Conservation (phyloP, 2,888 invertebrate genomes). For the Hofmannophila pseudospretella region DNA sequence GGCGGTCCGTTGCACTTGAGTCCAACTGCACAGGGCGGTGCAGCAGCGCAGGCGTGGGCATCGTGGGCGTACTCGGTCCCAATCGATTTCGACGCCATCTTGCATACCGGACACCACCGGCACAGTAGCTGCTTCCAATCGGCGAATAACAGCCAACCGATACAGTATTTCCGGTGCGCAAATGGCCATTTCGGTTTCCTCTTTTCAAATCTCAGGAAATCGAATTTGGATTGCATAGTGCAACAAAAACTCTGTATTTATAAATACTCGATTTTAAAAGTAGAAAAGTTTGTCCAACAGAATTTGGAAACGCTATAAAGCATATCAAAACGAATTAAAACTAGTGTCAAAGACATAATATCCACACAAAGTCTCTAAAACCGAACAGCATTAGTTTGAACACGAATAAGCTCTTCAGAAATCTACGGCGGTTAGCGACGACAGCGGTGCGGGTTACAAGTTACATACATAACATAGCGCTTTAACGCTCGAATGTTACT, state of each 20-base stretch:
- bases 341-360: conserved; percentile 39
- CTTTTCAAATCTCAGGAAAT: conserved; percentile 9
- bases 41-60: conserved; percentile 68
- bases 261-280: too few species aligned
- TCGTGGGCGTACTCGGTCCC: conserved; percentile 60
- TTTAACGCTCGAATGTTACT: conserved; percentile 39
- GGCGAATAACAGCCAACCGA: conserved; percentile 25
- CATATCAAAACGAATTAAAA: conserved; percentile 26
- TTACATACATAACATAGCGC: conserved; percentile 28
- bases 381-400: conserved; percentile 61
- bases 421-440: conserved; percentile 51
- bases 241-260: too few species aligned
- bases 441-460: conserved; percentile 28
- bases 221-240: too few species aligned
- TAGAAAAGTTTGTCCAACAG: too few species aligned
- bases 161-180: conserved; percentile 10
- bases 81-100: conserved; percentile 73
- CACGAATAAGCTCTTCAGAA: conserved; percentile 70
- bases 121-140: conserved; percentile 37
- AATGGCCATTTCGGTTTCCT: too few species aligned
- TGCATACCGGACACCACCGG: conserved; percentile 52
- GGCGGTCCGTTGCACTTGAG: conserved; percentile 45
- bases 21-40: conserved; percentile 68
- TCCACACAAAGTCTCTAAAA: conserved; percentile 50
- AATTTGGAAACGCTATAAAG: too few species aligned